Base-by-base conservation (phyloP, 2,113 vertebrate genomes). In the Chionodraco myersi region DNA sequence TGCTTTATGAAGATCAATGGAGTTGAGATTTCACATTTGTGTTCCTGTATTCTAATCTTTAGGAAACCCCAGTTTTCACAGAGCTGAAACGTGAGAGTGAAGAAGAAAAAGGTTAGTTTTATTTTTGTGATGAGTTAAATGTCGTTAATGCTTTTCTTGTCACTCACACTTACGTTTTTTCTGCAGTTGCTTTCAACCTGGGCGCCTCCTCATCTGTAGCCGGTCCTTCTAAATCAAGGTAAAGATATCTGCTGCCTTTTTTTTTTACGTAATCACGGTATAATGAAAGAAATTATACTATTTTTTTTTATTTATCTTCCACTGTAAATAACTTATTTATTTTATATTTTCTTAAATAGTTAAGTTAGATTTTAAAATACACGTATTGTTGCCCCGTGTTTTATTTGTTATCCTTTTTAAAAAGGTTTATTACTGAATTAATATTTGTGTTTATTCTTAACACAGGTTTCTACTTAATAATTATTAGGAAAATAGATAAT, bases 1-100 rank as follows among this genome's bases (percentile, higher is more conserved):
- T 3, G 3, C 6, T 10, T 0, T 45, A 13, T 5, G 1, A 45
- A 23, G 30, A 57, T 61, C 6, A 6, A 11, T 6, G 26, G 3
- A 69, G 4, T 34, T 10, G 6, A 15, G 51, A 10, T 41, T 41
- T 49, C 7, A 14, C 26, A 5, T 21, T 57, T 26, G 36, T 2
- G 0, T 11, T 36, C 1, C 2, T 74, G 13, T 49, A 1, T 49
- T 78, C 14, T 48, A 6, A 66, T 58, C 72, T 54, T 23, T 1
- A 98, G 97, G 96, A 97, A 44, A 72, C 72, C 3, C 95, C 98
- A 3, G 89, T 97, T 67, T 99, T 94, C 85, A 99, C 98, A 1
- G 98, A 99, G 79, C 93, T 99, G 70, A 97, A 95, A 79, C 94
- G 98, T 83, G 96, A 97, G 86, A 97, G 86, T 0, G 97, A 99